These are phyloP conservation scores for Equus przewalskii DNA, from an alignment of 2,113 vertebrate genomes.

Conservation along the genomic window DNA sequence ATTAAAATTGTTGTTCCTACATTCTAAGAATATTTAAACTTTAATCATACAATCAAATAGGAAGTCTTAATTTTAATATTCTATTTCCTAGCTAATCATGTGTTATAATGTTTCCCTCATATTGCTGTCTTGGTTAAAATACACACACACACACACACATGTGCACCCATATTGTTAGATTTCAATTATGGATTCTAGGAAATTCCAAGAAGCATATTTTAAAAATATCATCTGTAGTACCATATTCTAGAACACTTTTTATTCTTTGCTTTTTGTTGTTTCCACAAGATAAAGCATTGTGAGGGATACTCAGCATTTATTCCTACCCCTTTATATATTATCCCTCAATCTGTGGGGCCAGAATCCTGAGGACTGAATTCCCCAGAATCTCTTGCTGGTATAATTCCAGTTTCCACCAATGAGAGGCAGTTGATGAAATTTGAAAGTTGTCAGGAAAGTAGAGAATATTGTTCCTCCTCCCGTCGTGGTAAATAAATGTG, in stretches of 20 bases:
- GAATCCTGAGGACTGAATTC: neutral
- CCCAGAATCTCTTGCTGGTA: neutral
- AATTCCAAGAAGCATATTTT: neutral
- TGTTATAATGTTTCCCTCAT: neutral
- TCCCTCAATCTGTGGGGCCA: neutral
- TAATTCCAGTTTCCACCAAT: neutral
- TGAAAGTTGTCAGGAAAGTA: neutral
- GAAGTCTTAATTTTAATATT: slow-evolving; percentile 44
- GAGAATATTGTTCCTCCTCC: neutral
- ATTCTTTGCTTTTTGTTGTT: slow-evolving; percentile 13
- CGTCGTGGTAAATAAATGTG: neutral
- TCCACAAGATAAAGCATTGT: neutral
- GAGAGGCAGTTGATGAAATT: neutral
- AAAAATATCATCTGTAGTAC: neutral
- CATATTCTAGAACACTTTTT: slow-evolving; percentile 38
- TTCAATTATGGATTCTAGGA: neutral
- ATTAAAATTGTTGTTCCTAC: slow-evolving; percentile 7
- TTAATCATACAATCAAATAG: slow-evolving; percentile 9
- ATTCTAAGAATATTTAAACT: slow-evolving; percentile 42
- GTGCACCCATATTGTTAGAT: neutral
- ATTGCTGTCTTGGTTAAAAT: neutral
- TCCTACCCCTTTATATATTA: neutral
- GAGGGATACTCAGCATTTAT: neutral
- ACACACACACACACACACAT: neutral
- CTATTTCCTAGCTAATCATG: neutral